Evolutionary conservation across 2,113 vertebrate genomes (phyloP).

Genomic region (Crypturellus undulatus): DNA sequence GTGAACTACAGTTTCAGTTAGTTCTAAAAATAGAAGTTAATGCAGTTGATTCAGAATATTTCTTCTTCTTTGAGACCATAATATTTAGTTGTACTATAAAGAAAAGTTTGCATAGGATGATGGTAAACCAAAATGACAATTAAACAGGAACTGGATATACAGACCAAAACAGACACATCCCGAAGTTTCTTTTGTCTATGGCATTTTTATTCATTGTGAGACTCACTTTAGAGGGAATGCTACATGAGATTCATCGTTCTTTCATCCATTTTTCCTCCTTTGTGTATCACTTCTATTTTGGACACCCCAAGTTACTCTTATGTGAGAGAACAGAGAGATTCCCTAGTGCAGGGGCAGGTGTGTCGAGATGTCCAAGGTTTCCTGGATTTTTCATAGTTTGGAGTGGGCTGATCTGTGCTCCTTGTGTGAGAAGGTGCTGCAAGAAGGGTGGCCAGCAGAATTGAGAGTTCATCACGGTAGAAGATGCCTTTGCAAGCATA

Average conservation of each 20-base stretch:
- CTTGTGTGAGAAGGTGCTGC: background rate
- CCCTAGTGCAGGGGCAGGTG: accelerated
- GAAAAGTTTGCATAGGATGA: background rate
- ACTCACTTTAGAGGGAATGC: background rate
- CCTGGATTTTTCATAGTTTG: background rate
- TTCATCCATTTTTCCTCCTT: background rate
- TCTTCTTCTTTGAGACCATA: background rate
- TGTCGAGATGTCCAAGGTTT: background rate
- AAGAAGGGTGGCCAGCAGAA: background rate
- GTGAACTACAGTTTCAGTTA: background rate
- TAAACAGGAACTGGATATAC: accelerated
- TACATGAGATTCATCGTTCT: background rate
- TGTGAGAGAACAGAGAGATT: accelerated
- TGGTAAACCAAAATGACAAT: background rate
- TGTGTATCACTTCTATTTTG: background rate
- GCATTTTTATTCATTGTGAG: background rate
- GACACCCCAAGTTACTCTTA: accelerated
- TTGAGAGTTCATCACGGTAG: background rate
- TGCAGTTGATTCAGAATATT: background rate
- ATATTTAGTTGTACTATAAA: background rate
- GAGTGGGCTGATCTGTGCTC: background rate
- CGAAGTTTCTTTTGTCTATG: background rate
- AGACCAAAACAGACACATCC: background rate
- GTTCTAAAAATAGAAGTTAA: background rate
- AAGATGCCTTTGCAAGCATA: background rate